Base-by-base conservation (phyloP, 2,113 vertebrate species). In the Circaetus cinerascens region DNA sequence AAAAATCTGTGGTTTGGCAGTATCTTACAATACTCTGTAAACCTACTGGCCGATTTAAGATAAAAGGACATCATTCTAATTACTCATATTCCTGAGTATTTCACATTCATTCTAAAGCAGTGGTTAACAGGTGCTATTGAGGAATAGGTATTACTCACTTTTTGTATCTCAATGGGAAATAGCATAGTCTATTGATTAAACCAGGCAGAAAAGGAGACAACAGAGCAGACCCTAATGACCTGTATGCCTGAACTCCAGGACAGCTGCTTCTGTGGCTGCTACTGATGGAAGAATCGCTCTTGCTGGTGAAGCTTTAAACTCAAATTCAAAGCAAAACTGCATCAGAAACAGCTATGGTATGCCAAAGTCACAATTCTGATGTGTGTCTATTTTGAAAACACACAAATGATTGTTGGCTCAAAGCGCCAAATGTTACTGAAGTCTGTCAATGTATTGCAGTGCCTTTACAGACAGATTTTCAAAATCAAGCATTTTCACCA, bases 61-160 rank as follows among this genome's bases (percentile, higher is more conserved):
- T 77, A 19, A 93, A 95, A 83, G 78, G 26, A 30, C 62, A 46
- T 71, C 9, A 11, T 32, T 88, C 41, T 69, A 73, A 53, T 78
- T 74, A 89, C 80, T 92, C 90, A 86, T 45, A 72, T 94, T 90
- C 69, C 78, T 86, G 53, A 90, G 40, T 72, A 93, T 88, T 86
- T 88, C 63, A 40, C 66, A 21, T 88, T 68, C 71, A n/a, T 29
- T 40, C 16, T n/a, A 67, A 86, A 17, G 69, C 74, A n/a, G 92
- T 23, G 59, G 67, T 76, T 95, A 67, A 50, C 32, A 68, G 87
- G 63, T 83, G 88, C 85, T 94, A 5, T 68, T 93, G 93, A 88
- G 92, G 93, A 94, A 90, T 14, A 53, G 1, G 23, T 29, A 22
- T 71, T 67, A 79, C 72, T 94, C 79, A 64, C 50, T 68, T 80